Base-by-base conservation (phyloP, 2,797 vertebrate species). In the Bradypodion ventrale region DNA sequence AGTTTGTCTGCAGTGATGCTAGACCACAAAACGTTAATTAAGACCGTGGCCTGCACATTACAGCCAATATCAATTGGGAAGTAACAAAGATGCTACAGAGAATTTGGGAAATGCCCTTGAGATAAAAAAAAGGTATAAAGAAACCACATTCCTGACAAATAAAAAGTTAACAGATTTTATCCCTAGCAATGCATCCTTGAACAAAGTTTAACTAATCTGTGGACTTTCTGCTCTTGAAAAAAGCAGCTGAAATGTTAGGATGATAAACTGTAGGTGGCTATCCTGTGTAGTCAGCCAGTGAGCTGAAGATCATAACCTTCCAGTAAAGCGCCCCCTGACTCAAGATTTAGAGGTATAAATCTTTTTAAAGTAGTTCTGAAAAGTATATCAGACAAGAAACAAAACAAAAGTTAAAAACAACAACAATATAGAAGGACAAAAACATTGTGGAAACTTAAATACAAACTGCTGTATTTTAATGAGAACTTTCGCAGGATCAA, bases 21-120 rank as follows among this genome's bases (percentile, higher is more conserved):
- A 85, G 68, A 77, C 83, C 83, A 72, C 52, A 83, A 35, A 85
- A 60, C 16, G 69, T 42, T 78, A 81, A 87, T 81, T 75, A 84
- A 77, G 78, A 80, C 29, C 73, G 70, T 78, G 89, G 85, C 87
- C n/a, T 59, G 68, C 44, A 66, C 29, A 69, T 73, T 70, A 75
- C 70, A 78, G 70, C 32, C 0, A 1, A 4, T 23, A 32, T 83
- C 79, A 86, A 86, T 83, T 78, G 83, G 65, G 75, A 82, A 69
- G 69, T 4, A 88, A 25, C 89, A 90, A 80, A 90, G 49, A 8
- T 89, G 15, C 56, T 56, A 76, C 68, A 32, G 88, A 88, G 82
- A 84, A 7, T 72, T 35, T 86, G 89, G 87, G 85, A 87, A 90
- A 84, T 90, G 66, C 59, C 66, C 70, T 82, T 81, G 37, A 85